Evolutionary conservation across 1,140 invertebrate species (phyloP), one percentile per base, ranked within the genome.

Genomic region (Neuroterus valhalla): DNA sequence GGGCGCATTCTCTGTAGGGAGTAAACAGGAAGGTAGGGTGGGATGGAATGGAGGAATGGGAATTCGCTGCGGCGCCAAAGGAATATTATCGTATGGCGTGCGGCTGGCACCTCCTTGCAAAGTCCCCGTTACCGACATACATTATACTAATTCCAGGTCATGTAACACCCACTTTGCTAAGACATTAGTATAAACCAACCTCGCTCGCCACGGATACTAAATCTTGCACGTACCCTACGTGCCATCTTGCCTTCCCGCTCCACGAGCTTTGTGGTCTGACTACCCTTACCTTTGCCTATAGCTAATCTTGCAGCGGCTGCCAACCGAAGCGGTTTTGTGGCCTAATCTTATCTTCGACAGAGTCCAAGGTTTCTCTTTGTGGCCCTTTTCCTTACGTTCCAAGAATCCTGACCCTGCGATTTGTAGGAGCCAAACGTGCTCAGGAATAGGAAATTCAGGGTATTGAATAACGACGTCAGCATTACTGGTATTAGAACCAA

Each of bases 101-200:
- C 50, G 70, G 70, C 52, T 71, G 70, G 52, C 70, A 71, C 70
- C 66, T 68, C 67, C 68, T 74, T 43, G 50, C 55, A 42, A 48
- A 46, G 62, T 50, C 50, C 23, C 66, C 70, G 38, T 42, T 75
- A 62, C 68, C 52, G 74, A 62, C 68, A 70, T 75, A 75, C 74
- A 71, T 76, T 76, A 72, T 72, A 76, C 75, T 76, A 76, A 76
- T 76, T 76, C 75, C 75, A 48, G 75, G 70, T 76, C 75, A 72
- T 76, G 75, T 76, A 76, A 72, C 75, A 68, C 75, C 75, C 75
- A 76, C 75, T 76, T 76, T 72, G 70, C 75, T 68, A 72, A 76
- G 75, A 76, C 75, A 76, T 76, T 76, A 76, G 75, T 72, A 76
- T 76, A 76, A 76, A 76, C 75, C 70, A 52, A 55, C 23, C 62